Base-by-base conservation (phyloP, 2,888 invertebrate species). In the Nemotelus pantherinus region DNA sequence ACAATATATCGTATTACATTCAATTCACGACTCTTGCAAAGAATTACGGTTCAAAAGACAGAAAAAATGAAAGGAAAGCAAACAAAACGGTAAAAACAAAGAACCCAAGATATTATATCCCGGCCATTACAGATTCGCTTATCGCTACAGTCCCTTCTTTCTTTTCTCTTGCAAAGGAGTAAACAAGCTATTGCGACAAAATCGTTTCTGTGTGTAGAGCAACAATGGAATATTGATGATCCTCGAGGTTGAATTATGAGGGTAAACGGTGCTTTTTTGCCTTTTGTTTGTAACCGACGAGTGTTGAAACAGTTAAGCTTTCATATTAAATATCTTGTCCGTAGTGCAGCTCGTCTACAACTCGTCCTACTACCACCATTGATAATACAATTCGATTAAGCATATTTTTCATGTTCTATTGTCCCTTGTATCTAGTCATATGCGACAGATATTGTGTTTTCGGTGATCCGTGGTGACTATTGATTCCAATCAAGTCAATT, bases 211-310 rank as follows among this genome's bases (percentile, higher is more conserved):
- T 25, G 63, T 74, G 74, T 74, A 48, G 48, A 41, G 74, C 63
- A 74, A 74, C 74, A 74, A 74, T 74, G 63, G 60, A 63, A 63
- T 63, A 60, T 60, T 74, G 74, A 74, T 74, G 74, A 74, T 74
- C 60, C 74, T 74, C 57, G 39, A 47, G 60, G 74, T 63, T 74
- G 74, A 74, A 60, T 74, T 74, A 74, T 74, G 74, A 60, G 60
- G 74, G 74, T 74, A 63, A 48, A 25, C 48, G 60, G 6, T 43
- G 50, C 47, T 45, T 55, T 47, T 43, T 55, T 70, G 39, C 50
- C 1, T 55, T 47, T 70, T 70, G 55, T 70, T 70, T 53, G 55
- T 44, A 70, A 48, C 25, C 25, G 25, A 25, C 25, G 25, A 48
- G 43, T 47, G n/a, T 43, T 10, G 72, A 58, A 72, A 45, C 45